Evolutionary conservation across 1,140 invertebrate species (phyloP).

Genomic region (Anadara kagoshimensis): DNA sequence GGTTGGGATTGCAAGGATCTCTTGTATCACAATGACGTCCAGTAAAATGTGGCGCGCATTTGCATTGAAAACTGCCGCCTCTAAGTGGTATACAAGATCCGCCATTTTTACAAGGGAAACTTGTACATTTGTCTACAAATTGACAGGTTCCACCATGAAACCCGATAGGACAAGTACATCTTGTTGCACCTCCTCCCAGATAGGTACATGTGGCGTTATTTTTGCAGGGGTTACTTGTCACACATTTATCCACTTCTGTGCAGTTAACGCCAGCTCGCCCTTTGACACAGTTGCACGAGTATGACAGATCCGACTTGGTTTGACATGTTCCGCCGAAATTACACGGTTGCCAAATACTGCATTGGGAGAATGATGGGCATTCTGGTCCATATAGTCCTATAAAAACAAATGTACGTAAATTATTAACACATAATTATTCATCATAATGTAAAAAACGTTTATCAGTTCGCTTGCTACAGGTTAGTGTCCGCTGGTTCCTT

Average conservation of each 20-base stretch:
- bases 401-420: neutral
- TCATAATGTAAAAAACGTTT: neutral
- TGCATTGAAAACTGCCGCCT: conserved; percentile 49
- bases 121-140: conserved; percentile 66
- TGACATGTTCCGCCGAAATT: conserved; percentile 40
- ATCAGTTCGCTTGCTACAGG: neutral
- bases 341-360: conserved; percentile 48
- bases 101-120: conserved; percentile 89
- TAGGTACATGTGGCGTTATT: conserved; percentile 53
- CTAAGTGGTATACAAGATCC: conserved; percentile 82
- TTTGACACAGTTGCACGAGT: conserved; percentile 46
- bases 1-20: conserved; percentile 51
- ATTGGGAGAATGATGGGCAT: conserved; percentile 45
- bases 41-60: conserved; percentile 86
- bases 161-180: conserved; percentile 64
- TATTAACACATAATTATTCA: neutral
- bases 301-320: conserved; percentile 28
- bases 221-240: conserved; percentile 48
- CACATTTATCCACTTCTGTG: conserved; percentile 50
- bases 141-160: conserved; percentile 70
- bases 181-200: conserved; percentile 2
- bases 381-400: conserved; percentile 41
- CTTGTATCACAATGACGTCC: conserved; percentile 44
- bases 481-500: neutral
- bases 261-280: conserved; percentile 59